phyloP scores from a whole-genome alignment of 2,888 invertebrate genomes.

The Liposcelis brunnea region DNA sequence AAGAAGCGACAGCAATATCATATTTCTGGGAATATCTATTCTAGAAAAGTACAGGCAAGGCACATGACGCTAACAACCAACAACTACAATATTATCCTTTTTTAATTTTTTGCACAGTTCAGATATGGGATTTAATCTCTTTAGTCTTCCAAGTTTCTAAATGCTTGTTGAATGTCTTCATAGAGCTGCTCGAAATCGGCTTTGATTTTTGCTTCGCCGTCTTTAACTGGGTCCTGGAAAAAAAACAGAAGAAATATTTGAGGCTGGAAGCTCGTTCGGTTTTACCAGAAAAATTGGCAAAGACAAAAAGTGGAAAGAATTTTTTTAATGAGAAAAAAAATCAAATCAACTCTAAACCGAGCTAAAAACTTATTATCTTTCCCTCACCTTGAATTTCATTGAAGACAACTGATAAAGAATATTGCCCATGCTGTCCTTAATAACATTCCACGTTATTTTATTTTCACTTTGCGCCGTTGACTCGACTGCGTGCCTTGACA shows the following conservation, averaged over 20 bases:
- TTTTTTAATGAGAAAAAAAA: slow-evolving; percentile 5
- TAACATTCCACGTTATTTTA: slow-evolving; percentile 96
- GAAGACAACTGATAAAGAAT: slow-evolving; percentile 92
- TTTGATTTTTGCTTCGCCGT: slow-evolving; percentile 94
- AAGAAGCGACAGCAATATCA: too few species aligned
- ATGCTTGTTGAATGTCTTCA: slow-evolving; percentile 93
- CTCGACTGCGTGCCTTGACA: slow-evolving; percentile 95
- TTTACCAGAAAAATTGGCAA: slow-evolving; percentile 7
- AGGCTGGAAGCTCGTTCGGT: not conserved
- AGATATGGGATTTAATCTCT: slow-evolving; percentile 12
- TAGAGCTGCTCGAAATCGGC: slow-evolving; percentile 91
- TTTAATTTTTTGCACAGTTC: too few species aligned
- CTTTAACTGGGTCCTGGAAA: slow-evolving; percentile 88
- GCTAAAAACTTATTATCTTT: not conserved
- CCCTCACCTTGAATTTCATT: slow-evolving; percentile 99
- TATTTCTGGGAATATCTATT: too few species aligned
- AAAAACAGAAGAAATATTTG: not conserved
- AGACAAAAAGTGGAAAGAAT: slow-evolving; percentile 6
- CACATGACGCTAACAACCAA: too few species aligned
- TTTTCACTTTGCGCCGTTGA: slow-evolving; percentile 97
- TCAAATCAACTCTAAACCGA: not conserved
- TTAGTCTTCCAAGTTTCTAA: slow-evolving; percentile 97
- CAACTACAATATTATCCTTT: too few species aligned
- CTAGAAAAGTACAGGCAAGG: too few species aligned
- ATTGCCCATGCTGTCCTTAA: slow-evolving; percentile 91